Base-by-base conservation (phyloP, 1,140 invertebrate genomes). In the Choristoneura fumiferana region DNA sequence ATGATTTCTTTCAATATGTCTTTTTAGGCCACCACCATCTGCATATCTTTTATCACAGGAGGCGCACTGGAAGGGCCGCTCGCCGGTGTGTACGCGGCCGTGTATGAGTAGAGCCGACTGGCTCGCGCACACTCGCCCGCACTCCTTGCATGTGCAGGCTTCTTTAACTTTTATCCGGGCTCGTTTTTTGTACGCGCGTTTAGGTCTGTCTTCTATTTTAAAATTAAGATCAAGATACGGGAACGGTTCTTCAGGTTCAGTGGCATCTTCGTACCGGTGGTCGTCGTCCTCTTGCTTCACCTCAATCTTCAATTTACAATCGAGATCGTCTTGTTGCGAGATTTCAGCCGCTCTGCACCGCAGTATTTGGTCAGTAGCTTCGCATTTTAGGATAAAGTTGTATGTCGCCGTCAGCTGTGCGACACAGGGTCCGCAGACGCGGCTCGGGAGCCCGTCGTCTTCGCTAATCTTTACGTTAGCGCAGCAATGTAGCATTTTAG, bases 131-230 rank as follows among this genome's bases (percentile, higher is more conserved):
- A 91, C 90, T 66, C 95, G 86, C n/a, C 91, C 84, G 71, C 90
- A 92, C 15, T 89, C 89, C 56, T 91, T 86, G 67, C 94, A 95
- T 22, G 91, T 86, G 45, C 89, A 91, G 0, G 90, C 87, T 58
- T 90, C 33, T 6, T 34, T 3, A 33, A 18, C 17, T 39, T 64
- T 65, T 8, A 37, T 55, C 57, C 56, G 65, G 17, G 8, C 15
- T 45, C 37, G 58, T 54, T 57, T 69, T 39, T 59, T 64, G 35
- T 60, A 43, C n/a, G 36, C 35, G 57, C 17, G 3, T 49, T 49
- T 49, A 5, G 18, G 18, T 10, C 22, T 49, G 6, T 49, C 17
- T 9, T 49, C 43, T 8, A 10, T 18, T 17, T 49, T 49, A 12
- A 49, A 9, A 8, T 29, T 18, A 1, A 15, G 17, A 22, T 49